phyloP scores from a whole-genome alignment of 2,113 vertebrate species.

The Micromys minutus region DNA sequence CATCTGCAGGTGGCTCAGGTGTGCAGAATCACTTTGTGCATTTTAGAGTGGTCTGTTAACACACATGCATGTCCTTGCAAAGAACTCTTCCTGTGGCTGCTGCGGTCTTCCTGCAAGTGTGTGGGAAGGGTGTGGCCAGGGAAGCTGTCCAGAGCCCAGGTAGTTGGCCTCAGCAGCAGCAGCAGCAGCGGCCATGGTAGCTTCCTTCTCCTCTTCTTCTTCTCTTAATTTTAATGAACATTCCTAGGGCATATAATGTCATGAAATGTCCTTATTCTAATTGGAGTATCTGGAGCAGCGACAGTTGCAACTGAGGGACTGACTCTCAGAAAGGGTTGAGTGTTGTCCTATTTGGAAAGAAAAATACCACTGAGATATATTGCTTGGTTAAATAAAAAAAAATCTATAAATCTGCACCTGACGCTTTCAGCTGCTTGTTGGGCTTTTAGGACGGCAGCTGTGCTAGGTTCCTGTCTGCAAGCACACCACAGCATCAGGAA shows the following conservation, averaged over 20 bases:
- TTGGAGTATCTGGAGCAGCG: not conserved
- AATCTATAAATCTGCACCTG: no score
- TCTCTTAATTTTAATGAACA: not conserved
- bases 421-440: no score
- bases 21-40: not conserved
- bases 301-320: not conserved
- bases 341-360: not conserved
- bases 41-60: not conserved
- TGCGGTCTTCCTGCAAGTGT: fast-evolving
- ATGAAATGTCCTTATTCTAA: not conserved
- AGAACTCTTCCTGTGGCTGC: not conserved
- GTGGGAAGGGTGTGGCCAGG: not conserved
- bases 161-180: no score
- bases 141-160: fast-evolving
- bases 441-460: no score
- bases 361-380: not conserved
- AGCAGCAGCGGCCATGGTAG: no score
- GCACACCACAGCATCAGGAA: no score
- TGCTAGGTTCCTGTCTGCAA: no score
- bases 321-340: not conserved
- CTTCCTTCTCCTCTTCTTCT: no score
- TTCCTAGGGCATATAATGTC: not conserved
- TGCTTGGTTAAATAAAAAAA: not conserved
- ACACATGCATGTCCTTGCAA: not conserved
- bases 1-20: no score